Percentiles rank a stretch among this genome's conserved stretches.
Conservation (phyloP, 2,888 invertebrate genomes). For the Netelia fuscicornis region DNA sequence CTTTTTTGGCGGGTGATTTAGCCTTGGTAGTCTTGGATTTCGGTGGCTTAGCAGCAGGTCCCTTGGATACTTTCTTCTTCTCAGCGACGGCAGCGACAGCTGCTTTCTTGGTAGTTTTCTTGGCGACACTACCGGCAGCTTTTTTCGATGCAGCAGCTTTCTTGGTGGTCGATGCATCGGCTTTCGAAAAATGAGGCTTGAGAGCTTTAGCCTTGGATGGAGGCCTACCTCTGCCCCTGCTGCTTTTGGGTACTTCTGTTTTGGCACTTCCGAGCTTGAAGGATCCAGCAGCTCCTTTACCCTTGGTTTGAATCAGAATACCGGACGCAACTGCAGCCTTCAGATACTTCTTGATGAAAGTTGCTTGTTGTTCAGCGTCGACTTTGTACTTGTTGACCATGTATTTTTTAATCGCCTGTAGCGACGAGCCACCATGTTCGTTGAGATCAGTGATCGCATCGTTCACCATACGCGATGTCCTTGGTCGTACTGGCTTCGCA, state of each 20-base stretch:
- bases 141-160: conserved; percentile 62
- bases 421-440: conserved; percentile 87
- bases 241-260: conserved; percentile 49
- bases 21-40: conserved; percentile 64
- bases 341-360: conserved; percentile 87
- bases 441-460: conserved; percentile 86
- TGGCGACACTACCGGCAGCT: conserved; percentile 57
- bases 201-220: conserved; percentile 70
- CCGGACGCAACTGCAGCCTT: conserved; percentile 86
- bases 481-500: conserved; percentile 85
- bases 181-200: conserved; percentile 52
- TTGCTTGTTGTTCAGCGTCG: conserved; percentile 86
- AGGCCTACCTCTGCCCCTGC: conserved; percentile 31
- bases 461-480: conserved; percentile 87
- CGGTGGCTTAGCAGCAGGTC: conserved; percentile 66
- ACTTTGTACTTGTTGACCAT: conserved; percentile 87
- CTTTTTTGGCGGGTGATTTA: conserved; percentile 45
- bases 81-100: conserved; percentile 5
- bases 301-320: conserved; percentile 86
- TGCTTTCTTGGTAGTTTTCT: conserved; percentile 59
- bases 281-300: conserved; percentile 86
- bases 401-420: conserved; percentile 88
- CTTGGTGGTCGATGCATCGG: conserved; percentile 54
- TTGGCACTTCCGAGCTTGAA: conserved; percentile 84
- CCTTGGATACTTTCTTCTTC: conserved; percentile 48